Percentiles rank a stretch among this genome's conserved stretches.
Evolutionary conservation across 1,140 invertebrate species (phyloP).

Genomic region (Yoshiicerus persimilis): DNA sequence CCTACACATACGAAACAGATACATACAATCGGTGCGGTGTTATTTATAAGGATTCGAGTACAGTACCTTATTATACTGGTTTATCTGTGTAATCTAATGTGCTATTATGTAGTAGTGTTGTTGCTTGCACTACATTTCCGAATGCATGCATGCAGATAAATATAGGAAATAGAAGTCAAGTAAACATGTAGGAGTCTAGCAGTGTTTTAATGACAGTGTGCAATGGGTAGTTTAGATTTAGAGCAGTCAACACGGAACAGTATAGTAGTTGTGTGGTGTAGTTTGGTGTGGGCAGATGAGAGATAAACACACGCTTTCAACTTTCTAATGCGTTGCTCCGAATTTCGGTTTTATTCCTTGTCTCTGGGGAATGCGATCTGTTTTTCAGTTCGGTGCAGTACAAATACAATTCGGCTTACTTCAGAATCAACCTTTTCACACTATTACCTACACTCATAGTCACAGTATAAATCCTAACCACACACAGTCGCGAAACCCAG

Average conservation of each 20-base stretch:
- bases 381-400: not conserved
- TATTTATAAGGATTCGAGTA: too few relatives aligned
- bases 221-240: not conserved
- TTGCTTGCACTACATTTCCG: not conserved
- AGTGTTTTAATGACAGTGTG: too few relatives aligned
- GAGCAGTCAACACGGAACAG: not conserved
- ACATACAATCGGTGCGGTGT: too few relatives aligned
- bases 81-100: not conserved
- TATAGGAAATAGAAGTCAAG: not conserved
- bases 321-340: not conserved
- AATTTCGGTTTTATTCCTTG: not conserved
- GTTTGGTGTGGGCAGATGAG: not conserved
- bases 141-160: not conserved
- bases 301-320: conserved; percentile 13
- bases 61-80: too few relatives aligned
- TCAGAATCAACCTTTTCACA: too few relatives aligned
- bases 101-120: not conserved
- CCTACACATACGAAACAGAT: not conserved
- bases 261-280: not conserved
- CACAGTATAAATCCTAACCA: not conserved
- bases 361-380: conserved; percentile 14
- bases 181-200: not conserved
- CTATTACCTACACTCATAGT: not conserved
- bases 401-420: not conserved
- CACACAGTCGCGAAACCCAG: too few relatives aligned